These are phyloP conservation scores for Nephrotoma appendiculata DNA, from an alignment of 2,888 invertebrate genomes.

Conservation along the genomic window DNA sequence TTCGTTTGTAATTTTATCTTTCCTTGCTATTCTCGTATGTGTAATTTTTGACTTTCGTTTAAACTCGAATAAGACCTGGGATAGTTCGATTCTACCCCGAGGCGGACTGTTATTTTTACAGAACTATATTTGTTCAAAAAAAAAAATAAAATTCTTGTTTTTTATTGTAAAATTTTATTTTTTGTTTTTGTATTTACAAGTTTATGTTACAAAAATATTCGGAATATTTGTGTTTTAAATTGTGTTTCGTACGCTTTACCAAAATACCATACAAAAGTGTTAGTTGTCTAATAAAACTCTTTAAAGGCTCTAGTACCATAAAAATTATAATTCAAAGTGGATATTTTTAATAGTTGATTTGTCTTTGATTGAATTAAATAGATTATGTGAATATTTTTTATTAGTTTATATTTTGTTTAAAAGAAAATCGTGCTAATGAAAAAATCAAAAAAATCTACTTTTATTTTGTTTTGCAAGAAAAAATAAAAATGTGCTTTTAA, in stretches of 20 bases:
- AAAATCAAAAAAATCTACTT: not conserved
- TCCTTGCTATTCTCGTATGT: not conserved
- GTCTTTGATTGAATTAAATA: not conserved
- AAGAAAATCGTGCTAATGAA: not conserved
- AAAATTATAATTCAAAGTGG: not conserved
- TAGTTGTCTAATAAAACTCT: not conserved
- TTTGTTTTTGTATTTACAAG: not conserved
- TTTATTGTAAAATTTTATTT: not conserved
- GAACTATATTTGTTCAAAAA: not conserved
- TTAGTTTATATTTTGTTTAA: not conserved
- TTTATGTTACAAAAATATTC: not conserved
- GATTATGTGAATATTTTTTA: not conserved
- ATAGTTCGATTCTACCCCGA: slow-evolving; percentile 6
- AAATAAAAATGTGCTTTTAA: not conserved
- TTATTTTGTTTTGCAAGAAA: not conserved
- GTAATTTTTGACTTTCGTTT: not conserved
- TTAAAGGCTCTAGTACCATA: not conserved
- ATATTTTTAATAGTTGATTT: not conserved
- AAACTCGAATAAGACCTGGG: slow-evolving; percentile 7
- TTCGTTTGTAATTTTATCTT: not conserved
- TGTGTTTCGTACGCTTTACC: not conserved
- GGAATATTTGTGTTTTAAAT: not conserved
- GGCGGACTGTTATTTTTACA: not conserved
- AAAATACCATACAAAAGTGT: not conserved
- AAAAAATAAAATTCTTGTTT: not conserved